Percentiles rank a stretch among this genome's conserved stretches.
phyloP scores from a whole-genome alignment of 2,888 invertebrate genomes.

The Crematogaster levior region DNA sequence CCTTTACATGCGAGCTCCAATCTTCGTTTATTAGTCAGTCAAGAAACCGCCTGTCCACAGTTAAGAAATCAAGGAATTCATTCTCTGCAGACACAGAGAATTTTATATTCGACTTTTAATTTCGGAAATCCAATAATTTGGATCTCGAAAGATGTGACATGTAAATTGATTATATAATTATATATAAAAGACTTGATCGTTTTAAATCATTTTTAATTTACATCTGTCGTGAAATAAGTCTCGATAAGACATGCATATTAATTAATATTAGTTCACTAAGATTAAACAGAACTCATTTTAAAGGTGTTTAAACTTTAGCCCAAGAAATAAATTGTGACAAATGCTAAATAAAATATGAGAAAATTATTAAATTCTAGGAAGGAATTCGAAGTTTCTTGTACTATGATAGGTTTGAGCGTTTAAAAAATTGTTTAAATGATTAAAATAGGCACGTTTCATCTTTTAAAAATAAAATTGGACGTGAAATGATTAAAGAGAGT shows the following conservation, averaged over 20 bases:
- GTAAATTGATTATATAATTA: not conserved
- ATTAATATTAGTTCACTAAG: not conserved
- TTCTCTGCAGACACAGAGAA: not conserved
- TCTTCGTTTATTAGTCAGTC: not conserved
- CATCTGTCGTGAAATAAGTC: not conserved
- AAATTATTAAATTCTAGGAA: too few species aligned
- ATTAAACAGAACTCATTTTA: not conserved
- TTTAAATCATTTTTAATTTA: not conserved
- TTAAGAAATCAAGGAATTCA: too few species aligned
- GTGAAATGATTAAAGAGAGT: not conserved
- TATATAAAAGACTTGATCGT: not conserved
- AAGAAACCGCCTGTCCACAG: not conserved
- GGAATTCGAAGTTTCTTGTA: not conserved
- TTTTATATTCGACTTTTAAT: not conserved
- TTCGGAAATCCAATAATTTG: not conserved
- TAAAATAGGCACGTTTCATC: not conserved
- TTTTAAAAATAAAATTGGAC: not conserved
- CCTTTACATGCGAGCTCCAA: slow-evolving; percentile 26
- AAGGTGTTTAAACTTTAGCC: not conserved
- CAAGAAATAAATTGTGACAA: not conserved
- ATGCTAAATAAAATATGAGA: not conserved
- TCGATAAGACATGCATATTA: not conserved
- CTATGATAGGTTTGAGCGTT: not conserved
- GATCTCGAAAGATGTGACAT: not conserved
- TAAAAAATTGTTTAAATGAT: not conserved